Percentiles rank a stretch among this genome's conserved stretches.
Conservation (phyloP, 2,113 vertebrate species). For the Grantiella picta region DNA sequence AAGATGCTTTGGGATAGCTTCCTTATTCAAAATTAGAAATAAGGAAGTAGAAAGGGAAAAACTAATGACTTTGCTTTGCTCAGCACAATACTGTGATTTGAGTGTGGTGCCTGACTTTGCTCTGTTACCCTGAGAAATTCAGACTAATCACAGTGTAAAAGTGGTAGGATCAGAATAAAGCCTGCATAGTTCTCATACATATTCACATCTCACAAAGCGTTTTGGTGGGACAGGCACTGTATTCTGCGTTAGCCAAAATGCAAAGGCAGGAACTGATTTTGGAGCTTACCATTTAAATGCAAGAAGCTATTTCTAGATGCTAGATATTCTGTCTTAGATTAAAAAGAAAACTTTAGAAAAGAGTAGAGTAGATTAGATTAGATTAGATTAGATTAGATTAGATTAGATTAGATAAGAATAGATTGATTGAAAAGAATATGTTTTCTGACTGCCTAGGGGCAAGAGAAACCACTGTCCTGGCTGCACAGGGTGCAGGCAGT, state of each 20-base stretch:
- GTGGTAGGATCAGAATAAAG: background rate
- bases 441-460: background rate
- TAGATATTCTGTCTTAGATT: background rate
- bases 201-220: background rate
- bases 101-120: background rate
- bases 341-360: background rate
- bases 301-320: background rate
- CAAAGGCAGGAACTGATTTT: background rate
- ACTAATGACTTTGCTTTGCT: constrained; percentile 14
- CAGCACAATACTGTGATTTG: background rate
- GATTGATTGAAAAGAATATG: background rate
- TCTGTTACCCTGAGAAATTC: background rate
- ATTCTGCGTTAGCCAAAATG: background rate
- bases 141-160: background rate
- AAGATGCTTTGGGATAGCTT: constrained; percentile 13
- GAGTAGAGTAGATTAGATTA: background rate
- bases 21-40: constrained; percentile 56
- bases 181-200: background rate
- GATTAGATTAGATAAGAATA: background rate
- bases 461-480: background rate
- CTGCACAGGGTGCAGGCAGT: background rate
- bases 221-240: background rate
- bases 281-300: background rate
- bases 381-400: background rate
- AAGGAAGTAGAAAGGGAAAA: constrained; percentile 49